Conservation (phyloP, 2,888 invertebrate genomes). For the Drosophila recens region DNA sequence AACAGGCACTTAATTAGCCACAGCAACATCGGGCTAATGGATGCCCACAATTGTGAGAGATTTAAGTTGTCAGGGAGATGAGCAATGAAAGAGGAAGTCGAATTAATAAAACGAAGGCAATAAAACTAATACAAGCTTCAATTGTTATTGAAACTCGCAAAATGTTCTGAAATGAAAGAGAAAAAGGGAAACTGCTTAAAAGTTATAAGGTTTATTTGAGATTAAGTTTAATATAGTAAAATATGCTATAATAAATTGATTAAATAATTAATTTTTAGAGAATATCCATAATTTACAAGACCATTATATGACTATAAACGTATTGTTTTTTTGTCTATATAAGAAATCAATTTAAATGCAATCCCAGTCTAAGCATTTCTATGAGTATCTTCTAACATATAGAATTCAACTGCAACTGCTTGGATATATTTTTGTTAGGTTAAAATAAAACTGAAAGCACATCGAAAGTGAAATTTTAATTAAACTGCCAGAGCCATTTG, state of each 20-base stretch:
- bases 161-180: neutral
- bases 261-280: too few relatives aligned
- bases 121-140: constrained; percentile 10
- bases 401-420: constrained; percentile 35
- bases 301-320: too few relatives aligned
- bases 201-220: neutral
- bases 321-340: too few relatives aligned
- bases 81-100: constrained; percentile 8
- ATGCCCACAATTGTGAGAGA: constrained; percentile 35
- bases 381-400: neutral
- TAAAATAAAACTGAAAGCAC: constrained; percentile 23
- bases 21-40: constrained; percentile 42
- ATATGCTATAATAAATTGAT: too few relatives aligned
- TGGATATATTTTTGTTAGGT: constrained; percentile 11
- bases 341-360: neutral
- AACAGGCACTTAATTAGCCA: constrained; percentile 66
- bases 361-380: neutral
- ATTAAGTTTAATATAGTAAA: neutral
- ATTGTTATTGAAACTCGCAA: constrained; percentile 19
- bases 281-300: too few relatives aligned
- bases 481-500: constrained; percentile 65
- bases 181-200: neutral
- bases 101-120: constrained; percentile 6
- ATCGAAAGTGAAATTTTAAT: constrained; percentile 67
- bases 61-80: constrained; percentile 44